Conservation (phyloP, 2,113 vertebrate genomes). For the Corapipo altera region DNA sequence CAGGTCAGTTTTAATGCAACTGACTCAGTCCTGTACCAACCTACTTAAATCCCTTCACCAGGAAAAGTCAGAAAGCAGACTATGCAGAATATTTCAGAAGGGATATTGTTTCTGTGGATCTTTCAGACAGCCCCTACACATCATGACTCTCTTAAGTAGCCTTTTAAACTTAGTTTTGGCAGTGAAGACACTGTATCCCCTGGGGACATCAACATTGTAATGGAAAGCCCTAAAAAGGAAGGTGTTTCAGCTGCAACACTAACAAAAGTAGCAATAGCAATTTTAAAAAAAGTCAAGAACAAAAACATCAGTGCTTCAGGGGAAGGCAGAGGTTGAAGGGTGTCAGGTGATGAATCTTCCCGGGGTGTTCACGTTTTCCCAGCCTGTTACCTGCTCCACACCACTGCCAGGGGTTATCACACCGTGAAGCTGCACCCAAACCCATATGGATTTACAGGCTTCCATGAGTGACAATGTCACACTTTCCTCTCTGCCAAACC, state of each 20-base stretch:
- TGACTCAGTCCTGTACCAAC: neutral
- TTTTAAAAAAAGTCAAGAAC: neutral
- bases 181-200: neutral
- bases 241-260: neutral
- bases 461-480: fast-evolving
- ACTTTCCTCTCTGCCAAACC: no score
- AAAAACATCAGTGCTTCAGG: neutral
- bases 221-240: neutral
- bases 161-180: neutral
- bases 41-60: neutral
- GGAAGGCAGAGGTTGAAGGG: neutral
- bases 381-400: neutral
- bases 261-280: neutral
- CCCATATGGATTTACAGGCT: neutral
- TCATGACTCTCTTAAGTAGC: neutral
- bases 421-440: neutral
- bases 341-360: neutral
- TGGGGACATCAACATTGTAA: neutral
- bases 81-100: neutral
- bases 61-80: neutral
- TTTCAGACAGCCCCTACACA: neutral
- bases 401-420: neutral
- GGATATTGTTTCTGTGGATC: neutral
- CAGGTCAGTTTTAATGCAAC: neutral
- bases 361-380: neutral